Evolutionary conservation across 2,113 vertebrate genomes (phyloP), one percentile per base, ranked within the genome.

Genomic region (Trematomus loennbergii): DNA sequence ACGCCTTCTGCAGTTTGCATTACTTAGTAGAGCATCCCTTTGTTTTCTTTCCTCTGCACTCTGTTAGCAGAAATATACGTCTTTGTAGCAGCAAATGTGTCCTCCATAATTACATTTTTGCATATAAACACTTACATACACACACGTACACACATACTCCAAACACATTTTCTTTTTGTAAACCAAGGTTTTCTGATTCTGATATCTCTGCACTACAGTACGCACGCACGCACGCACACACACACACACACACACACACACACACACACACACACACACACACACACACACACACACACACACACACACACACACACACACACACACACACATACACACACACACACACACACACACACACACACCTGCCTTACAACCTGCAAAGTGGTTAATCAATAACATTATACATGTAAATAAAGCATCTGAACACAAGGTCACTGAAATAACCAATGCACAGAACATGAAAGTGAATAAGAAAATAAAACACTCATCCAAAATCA

Each of bases 1-100:
- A 22, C 12, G 36, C 70, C 58, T 33, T 70, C 25, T 73, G 52
- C 58, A 63, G 40, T 16, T 46, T 61, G n/a, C 62, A n/a, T 68
- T 54, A 65, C 58, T 55, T 40, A 45, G 50, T 13, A 13, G 16
- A 22, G 9, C 33, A 62, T 65, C 45, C 57, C 22, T 22, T 40
- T 52, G 29, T n/a, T 15, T 75, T 40, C 16, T 58, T 49, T 64
- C 13, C 33, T 61, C 6, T 49, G 12, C n/a, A 9, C 2, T 25
- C 25, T 25, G 65, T 46, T 36, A 53, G 33, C 15, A 54, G 4
- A 49, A 12, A 50, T 2, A 48, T 17, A 1, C 12, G 36, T 40
- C 4, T 68, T 20, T 18, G 20, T 25, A 48, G 62, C 13, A 48
- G 62, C 11, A 9, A 0, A 18, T 63, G 61, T 22, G 16, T 49